These are phyloP conservation scores for Ahaetulla prasina DNA, from an alignment of 2,113 vertebrate genomes.

Conservation along the genomic window DNA sequence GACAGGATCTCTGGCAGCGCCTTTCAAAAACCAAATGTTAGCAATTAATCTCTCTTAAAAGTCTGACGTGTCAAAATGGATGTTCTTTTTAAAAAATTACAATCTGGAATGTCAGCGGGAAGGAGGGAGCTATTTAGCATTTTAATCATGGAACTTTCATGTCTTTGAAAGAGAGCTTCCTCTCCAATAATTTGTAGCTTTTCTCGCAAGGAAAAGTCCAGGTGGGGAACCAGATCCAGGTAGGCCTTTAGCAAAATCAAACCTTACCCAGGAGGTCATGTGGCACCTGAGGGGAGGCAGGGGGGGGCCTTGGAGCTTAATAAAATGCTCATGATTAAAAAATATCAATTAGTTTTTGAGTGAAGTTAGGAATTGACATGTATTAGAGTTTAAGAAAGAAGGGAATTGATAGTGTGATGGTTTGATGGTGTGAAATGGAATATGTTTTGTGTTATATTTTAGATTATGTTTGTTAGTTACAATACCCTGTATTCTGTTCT, in stretches of 20 bases:
- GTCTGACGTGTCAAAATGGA: conserved; percentile 59
- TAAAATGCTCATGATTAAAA: not conserved
- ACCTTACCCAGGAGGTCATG: not conserved
- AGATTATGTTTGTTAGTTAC: no score
- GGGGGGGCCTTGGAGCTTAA: not conserved
- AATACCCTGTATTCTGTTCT: no score
- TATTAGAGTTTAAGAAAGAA: no score
- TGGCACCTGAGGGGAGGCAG: no score
- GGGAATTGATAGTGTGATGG: no score
- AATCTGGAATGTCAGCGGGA: conserved; percentile 35
- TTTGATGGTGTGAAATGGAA: no score
- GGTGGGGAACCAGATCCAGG: not conserved
- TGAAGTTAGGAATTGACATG: no score
- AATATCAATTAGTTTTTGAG: no score
- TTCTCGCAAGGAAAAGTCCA: not conserved
- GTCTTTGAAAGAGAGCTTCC: not conserved
- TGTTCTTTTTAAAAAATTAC: conserved; percentile 64
- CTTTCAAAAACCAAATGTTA: conserved; percentile 62
- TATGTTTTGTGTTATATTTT: no score
- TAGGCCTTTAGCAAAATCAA: not conserved
- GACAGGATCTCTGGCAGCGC: conserved; percentile 63
- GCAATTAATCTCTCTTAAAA: conserved; percentile 72
- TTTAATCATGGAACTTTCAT: conserved; percentile 58
- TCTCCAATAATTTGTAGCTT: not conserved
- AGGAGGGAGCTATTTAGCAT: conserved; percentile 34